phyloP scores from a whole-genome alignment of 2,797 vertebrate species.

The Channa striata region DNA sequence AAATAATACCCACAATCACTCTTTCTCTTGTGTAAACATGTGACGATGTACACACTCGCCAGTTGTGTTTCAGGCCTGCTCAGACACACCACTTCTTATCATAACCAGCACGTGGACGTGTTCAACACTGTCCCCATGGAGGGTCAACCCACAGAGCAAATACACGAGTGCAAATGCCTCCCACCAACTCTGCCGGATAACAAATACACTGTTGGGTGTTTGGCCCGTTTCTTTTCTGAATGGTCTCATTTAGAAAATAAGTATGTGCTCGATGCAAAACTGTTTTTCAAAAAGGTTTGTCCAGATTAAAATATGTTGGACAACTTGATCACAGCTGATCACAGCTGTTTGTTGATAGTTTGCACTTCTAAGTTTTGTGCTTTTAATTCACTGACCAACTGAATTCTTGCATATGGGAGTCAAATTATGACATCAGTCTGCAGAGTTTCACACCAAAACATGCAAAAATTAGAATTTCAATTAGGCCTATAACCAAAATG shows the following conservation, averaged over 20 bases:
- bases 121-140: slow-evolving; percentile 6
- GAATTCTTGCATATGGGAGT: neutral
- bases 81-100: slow-evolving; percentile 41
- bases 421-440: neutral
- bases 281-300: no score
- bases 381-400: neutral
- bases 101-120: slow-evolving; percentile 52
- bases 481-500: neutral
- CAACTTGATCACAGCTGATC: neutral
- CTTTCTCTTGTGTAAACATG: slow-evolving; percentile 54
- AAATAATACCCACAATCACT: slow-evolving; percentile 67
- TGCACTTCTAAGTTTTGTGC: neutral
- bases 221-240: neutral
- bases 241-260: neutral
- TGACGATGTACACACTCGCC: slow-evolving; percentile 33
- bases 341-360: neutral
- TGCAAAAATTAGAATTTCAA: no score
- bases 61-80: slow-evolving; percentile 23
- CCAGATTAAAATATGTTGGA: no score
- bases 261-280: neutral
- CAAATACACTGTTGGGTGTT: neutral
- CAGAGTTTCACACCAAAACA: no score
- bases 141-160: slow-evolving; percentile 9
- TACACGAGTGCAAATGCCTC: neutral
- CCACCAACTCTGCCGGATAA: neutral